Evolutionary conservation across 2,797 vertebrate genomes (phyloP).

Genomic region (Sebastes variabilis): DNA sequence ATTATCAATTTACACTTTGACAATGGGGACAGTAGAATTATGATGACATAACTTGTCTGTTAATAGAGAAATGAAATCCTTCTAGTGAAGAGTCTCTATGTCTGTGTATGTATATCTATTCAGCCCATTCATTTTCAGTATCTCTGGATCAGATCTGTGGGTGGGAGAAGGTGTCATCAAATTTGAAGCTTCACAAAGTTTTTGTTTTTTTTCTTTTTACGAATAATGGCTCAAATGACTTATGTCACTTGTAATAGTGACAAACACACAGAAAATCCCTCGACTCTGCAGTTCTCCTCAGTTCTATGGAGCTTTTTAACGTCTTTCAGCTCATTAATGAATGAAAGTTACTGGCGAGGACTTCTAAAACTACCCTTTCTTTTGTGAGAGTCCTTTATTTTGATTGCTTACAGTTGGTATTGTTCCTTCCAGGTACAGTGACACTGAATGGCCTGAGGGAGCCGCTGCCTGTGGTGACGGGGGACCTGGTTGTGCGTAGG

Average conservation of each 20-base stretch:
- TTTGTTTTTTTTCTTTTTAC: rapidly evolving
- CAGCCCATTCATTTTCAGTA: no score
- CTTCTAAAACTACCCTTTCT: neutral
- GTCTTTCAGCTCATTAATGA: neutral
- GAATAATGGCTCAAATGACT: neutral
- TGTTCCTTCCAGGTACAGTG: conserved; percentile 79
- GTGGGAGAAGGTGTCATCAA: no score
- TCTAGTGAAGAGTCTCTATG: no score
- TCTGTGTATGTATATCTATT: no score
- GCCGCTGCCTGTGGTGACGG: conserved; percentile 80
- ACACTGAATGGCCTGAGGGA: conserved; percentile 81
- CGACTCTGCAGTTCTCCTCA: no score
- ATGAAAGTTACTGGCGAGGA: neutral
- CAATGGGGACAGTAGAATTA: no score
- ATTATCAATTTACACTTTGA: no score
- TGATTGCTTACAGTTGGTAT: neutral
- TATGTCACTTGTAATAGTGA: rapidly evolving
- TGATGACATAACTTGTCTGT: no score
- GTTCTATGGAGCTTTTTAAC: neutral
- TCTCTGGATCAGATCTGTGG: no score
- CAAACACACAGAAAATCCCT: neutral
- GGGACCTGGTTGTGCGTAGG: conserved; percentile 77
- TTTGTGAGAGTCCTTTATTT: neutral
- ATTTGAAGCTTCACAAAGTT: no score
- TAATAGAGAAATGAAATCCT: no score